Evolutionary conservation across 2,113 vertebrate genomes (phyloP).

Genomic region (Empidonax alnorum): DNA sequence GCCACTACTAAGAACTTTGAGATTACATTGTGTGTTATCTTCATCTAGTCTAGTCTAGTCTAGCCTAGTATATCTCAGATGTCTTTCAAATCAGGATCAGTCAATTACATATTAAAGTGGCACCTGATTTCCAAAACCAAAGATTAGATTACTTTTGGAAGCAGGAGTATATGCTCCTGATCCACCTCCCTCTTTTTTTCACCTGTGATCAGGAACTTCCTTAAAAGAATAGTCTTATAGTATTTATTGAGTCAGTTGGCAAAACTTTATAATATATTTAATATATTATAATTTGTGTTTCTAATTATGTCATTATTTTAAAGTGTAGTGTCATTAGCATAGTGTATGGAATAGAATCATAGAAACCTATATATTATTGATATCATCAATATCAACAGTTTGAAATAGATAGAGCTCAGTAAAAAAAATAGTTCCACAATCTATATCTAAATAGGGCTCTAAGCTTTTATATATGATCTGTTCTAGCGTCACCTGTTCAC

Average conservation of each 20-base stretch:
- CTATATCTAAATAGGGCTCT: fast-evolving
- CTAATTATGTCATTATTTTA: not conserved
- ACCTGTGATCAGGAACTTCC: not conserved
- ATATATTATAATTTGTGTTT: not conserved
- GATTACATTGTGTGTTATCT: not conserved
- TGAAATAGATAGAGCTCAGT: not conserved
- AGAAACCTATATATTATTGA: not conserved
- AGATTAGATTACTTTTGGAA: not conserved
- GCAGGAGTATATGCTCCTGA: fast-evolving
- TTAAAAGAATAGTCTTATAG: not conserved
- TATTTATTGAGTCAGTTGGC: not conserved
- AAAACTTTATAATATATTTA: not conserved
- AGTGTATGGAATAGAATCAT: not conserved
- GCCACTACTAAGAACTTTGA: not conserved
- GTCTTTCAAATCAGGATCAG: not conserved
- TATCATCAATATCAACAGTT: not conserved
- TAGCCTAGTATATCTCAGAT: not conserved
- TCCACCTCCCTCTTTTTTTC: not conserved
- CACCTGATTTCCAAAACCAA: not conserved
- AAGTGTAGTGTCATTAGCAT: not conserved
- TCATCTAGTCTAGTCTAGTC: not conserved
- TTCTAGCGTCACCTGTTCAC: not conserved
- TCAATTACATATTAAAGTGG: not conserved
- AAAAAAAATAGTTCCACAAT: not conserved
- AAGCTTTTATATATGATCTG: not conserved